Conservation (phyloP, 2,797 vertebrate genomes). For the Macropus fuliginosus region DNA sequence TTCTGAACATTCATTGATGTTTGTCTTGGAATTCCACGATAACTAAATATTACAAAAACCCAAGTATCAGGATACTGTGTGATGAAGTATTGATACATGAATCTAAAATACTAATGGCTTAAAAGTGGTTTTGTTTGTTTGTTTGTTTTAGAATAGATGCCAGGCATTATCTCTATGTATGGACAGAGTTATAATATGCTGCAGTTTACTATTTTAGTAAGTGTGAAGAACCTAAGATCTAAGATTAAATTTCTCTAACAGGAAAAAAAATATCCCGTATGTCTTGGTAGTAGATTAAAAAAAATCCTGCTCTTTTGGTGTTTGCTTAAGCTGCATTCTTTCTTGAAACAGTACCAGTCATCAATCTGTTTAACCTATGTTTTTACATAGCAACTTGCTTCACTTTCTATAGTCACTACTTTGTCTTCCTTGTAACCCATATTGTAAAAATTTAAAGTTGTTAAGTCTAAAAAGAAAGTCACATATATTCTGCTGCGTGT, state of each 20-base stretch:
- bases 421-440: not conserved
- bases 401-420: not conserved
- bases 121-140: not conserved
- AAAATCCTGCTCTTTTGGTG: not conserved
- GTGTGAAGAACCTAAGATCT: not conserved
- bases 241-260: not conserved
- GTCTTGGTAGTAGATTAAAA: not conserved
- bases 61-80: not conserved
- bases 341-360: not conserved
- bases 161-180: not conserved
- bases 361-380: not conserved
- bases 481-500: not conserved
- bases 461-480: not conserved
- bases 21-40: constrained; percentile 14
- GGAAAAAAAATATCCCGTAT: not conserved
- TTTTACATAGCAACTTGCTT: constrained; percentile 4
- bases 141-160: not conserved
- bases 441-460: constrained; percentile 26
- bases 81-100: constrained; percentile 6
- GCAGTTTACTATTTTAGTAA: not conserved
- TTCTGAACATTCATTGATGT: not conserved
- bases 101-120: not conserved
- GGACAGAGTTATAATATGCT: not conserved
- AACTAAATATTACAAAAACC: not conserved
- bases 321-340: not conserved